Evolutionary conservation across 2,888 invertebrate genomes (phyloP), one percentile per base, ranked within the genome.

Genomic region (Neria commutata): DNA sequence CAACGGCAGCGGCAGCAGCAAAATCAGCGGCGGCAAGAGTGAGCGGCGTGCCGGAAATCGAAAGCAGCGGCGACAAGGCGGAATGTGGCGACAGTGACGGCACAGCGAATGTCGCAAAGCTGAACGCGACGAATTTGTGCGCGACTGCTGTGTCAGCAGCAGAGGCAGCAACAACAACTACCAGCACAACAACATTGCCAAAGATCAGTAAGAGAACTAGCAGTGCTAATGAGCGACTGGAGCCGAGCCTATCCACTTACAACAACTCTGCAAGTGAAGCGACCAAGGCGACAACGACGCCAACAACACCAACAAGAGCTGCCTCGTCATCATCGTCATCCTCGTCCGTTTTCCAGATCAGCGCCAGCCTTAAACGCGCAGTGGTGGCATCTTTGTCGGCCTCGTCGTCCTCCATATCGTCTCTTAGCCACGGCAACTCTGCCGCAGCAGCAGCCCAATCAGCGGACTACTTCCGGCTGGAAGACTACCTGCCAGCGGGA

Each of bases 401-500:
- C 6, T 68, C 72, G 14, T 68, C 71, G 3, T 70, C 72, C 2
- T 64, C 67, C 21, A n/a, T n/a, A n/a, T 69, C 69, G 29, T 66
- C 65, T 42, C 55, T 64, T 23, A 71, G 70, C 61, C 67, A 66
- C 29, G 58, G 64, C 19, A 52, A 56, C 34, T 50, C 60, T 48
- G 3, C n/a, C 17, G 21, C 21, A 16, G 24, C 14, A 33, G 1
- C 51, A n/a, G 61, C 58, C 14, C 37, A 8, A 49, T 49, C 26
- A 21, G 17, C 56, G 8, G 83, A 85, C 54, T 89, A 88, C 75
- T 95, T 94, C 83, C 91, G 92, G 74, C 89, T 91, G 26, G 89
- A 91, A 75, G 91, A 93, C 73, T 95, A 94, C 81, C 90, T 95
- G 65, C 93, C 95, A 53, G 83, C 88, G 8, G 85, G 85, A 49